Evolutionary conservation across 2,113 vertebrate genomes (phyloP).

Genomic region (Prochilodus magdalenae): DNA sequence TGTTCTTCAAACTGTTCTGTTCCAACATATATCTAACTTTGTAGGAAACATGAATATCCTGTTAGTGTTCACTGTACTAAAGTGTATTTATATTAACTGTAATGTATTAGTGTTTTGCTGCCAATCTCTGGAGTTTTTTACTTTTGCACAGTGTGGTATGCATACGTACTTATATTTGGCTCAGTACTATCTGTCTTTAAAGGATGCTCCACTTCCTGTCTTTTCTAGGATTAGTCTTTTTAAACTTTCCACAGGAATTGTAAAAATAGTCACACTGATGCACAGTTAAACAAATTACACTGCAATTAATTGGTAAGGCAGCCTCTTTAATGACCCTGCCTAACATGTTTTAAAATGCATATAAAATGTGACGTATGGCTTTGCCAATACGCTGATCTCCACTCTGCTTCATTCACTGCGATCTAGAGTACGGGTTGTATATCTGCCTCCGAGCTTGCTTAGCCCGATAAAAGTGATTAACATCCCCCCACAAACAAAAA

Average conservation of each 20-base stretch:
- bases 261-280: neutral
- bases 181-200: too few relatives aligned
- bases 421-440: constrained; percentile 19
- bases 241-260: neutral
- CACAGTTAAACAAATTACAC: constrained; percentile 27
- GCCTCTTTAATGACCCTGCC: constrained; percentile 39
- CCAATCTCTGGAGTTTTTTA: too few relatives aligned
- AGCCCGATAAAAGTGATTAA: constrained; percentile 58
- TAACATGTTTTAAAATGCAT: constrained; percentile 50
- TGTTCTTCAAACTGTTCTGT: too few relatives aligned
- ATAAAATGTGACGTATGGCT: constrained; percentile 56
- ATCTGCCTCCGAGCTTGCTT: constrained; percentile 19
- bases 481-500: constrained; percentile 40
- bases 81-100: too few relatives aligned
- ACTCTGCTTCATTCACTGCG: constrained; percentile 14
- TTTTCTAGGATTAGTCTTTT: neutral
- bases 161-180: too few relatives aligned
- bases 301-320: constrained; percentile 41
- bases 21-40: too few relatives aligned
- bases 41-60: too few relatives aligned
- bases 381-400: constrained; percentile 28
- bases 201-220: too few relatives aligned
- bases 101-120: too few relatives aligned
- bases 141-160: too few relatives aligned
- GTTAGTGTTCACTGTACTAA: too few relatives aligned